Conservation (phyloP, 2,888 invertebrate genomes). For the Pseudolycoriella hygida region DNA sequence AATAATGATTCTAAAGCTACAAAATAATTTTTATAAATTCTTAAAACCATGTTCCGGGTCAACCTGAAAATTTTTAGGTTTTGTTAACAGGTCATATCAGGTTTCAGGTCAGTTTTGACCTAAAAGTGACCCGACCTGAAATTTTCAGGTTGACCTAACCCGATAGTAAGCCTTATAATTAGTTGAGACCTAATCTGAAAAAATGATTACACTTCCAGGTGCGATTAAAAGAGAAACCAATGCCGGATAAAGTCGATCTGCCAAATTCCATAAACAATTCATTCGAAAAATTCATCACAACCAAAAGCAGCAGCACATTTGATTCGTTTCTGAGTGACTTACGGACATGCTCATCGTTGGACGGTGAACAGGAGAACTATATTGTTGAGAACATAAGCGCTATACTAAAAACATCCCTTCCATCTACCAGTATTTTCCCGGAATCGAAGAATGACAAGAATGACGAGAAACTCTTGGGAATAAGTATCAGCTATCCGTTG, state of each 20-base stretch:
- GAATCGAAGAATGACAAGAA: constrained; percentile 29
- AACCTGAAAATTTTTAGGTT: too few relatives aligned
- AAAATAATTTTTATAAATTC: too few relatives aligned
- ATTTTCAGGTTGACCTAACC: too few relatives aligned
- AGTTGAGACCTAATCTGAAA: too few relatives aligned
- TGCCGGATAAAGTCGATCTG: constrained; percentile 25
- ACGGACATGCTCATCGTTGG: constrained; percentile 22
- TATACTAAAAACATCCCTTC: constrained; percentile 25
- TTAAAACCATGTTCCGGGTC: too few relatives aligned
- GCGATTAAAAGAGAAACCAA: constrained; percentile 28
- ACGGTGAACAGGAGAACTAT: constrained; percentile 27
- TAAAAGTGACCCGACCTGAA: too few relatives aligned
- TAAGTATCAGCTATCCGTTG: constrained; percentile 64
- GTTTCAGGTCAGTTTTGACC: too few relatives aligned
- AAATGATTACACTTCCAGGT: constrained; percentile 21
- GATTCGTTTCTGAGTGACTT: constrained; percentile 27
- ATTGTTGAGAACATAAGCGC: constrained; percentile 24
- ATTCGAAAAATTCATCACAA: constrained; percentile 24
- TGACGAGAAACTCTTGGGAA: constrained; percentile 42
- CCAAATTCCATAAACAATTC: constrained; percentile 24
- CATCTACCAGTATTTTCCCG: constrained; percentile 27
- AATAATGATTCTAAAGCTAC: too few relatives aligned
- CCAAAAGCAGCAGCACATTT: constrained; percentile 23
- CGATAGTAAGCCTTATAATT: too few relatives aligned
- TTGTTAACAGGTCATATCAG: too few relatives aligned